Base-by-base conservation (phyloP, 37 sponge, comb jelly and placozoan genomes). In the Crambe crambe region DNA sequence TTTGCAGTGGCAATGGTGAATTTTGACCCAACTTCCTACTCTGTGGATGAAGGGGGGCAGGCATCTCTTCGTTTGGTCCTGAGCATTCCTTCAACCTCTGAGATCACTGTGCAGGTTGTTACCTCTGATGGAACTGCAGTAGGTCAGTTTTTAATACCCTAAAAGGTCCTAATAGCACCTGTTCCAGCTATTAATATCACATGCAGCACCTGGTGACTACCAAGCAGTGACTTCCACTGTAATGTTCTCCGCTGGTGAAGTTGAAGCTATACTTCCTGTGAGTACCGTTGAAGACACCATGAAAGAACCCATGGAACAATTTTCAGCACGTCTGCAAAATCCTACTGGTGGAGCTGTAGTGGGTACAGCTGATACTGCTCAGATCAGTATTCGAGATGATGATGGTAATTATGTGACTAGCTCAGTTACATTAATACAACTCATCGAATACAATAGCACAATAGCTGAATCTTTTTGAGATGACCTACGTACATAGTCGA, bases 1-100 rank as follows among this genome's bases (percentile, higher is more conserved):
- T n/a, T n/a, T 75, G 38, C 60, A 75, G 75, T 10, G 25, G 38
- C 58, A 22, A 35, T 21, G 2, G 69, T 79, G 37, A 39, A 58
- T 18, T 87, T 87, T 80, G 81, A 74, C 22, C 81, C 76, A 30
- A 59, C 70, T 36, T 27, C 41, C 3, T 87, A 87, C 71, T 60
- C 63, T 67, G 82, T 82, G 23, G 51, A 41, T 36, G 75, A 75
- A 76, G 86, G 59, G 9, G 66, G 56, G 18, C 38, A 3, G 21
- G 78, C 58, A 20, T 42, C 21, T 1, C 6, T 85, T 17, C 62
- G 18, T 25, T 35, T 85, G 1, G 73, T 78, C 2, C 27, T 42
- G 38, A 58, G 23, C 15, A 42, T 25, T 36, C 34, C 32, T 29
- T 39, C 56, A 5, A 8, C 36, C 6, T 2, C 42, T 23, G 20